Percentiles rank a stretch among this genome's conserved stretches.
Evolutionary conservation across 2,888 invertebrate species (phyloP).

Genomic region (Thecophora atra): DNA sequence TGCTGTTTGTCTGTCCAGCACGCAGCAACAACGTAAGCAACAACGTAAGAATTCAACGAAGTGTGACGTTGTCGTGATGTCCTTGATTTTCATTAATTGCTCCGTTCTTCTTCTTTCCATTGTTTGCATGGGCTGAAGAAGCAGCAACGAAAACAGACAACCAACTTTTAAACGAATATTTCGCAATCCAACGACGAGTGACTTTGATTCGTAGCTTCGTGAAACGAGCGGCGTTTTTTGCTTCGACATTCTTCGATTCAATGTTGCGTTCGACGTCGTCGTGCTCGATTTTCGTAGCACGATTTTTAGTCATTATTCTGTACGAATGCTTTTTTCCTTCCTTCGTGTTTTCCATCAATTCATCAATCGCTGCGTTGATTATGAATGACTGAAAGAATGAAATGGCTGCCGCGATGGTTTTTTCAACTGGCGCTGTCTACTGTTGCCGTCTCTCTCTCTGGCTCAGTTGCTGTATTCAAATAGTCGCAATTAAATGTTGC

Average conservation of each 20-base stretch:
- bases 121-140: not conserved
- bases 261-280: not conserved
- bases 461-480: not conserved
- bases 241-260: not conserved
- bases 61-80: not conserved
- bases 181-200: not conserved
- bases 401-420: not conserved
- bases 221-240: not conserved
- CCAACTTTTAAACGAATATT: not conserved
- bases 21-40: not conserved
- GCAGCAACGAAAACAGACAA: not conserved
- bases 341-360: conserved; percentile 1
- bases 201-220: not conserved
- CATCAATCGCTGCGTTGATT: conserved; percentile 7
- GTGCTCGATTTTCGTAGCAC: not conserved
- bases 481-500: not conserved
- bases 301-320: not conserved
- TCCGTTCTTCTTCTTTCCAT: not conserved
- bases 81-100: conserved; percentile 17
- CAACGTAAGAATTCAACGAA: not conserved
- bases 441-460: too few species aligned
- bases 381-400: not conserved
- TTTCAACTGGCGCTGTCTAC: not conserved
- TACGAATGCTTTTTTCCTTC: not conserved
- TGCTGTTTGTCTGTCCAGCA: not conserved